Percentiles rank a stretch among this genome's conserved stretches.
phyloP scores from a whole-genome alignment of 2,888 invertebrate species.

The Lottia scabra region DNA sequence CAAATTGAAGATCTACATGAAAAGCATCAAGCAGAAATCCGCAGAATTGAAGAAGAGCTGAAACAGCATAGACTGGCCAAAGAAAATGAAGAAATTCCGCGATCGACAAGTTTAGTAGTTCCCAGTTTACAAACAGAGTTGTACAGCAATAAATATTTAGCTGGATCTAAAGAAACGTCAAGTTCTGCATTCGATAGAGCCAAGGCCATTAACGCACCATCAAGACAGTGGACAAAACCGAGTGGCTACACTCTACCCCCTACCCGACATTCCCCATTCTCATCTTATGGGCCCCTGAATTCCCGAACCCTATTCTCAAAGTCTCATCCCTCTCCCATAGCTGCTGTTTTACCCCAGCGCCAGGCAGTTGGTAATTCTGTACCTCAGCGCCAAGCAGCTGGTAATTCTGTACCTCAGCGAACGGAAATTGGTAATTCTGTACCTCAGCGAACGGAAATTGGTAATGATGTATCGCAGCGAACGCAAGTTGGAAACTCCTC shows the following conservation, averaged over 20 bases:
- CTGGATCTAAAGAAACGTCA: background rate
- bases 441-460: no score
- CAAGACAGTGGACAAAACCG: background rate
- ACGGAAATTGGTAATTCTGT: background rate
- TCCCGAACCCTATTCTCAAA: slow-evolving; percentile 11
- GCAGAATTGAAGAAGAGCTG: slow-evolving; percentile 37
- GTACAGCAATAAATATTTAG: background rate
- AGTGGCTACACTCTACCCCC: background rate
- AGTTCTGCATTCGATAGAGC: background rate
- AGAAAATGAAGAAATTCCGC: background rate
- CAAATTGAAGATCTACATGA: slow-evolving; percentile 43
- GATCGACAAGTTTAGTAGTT: background rate
- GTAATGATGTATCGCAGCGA: slow-evolving; percentile 14
- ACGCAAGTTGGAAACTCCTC: background rate
- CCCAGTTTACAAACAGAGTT: background rate
- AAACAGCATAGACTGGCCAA: slow-evolving; percentile 15
- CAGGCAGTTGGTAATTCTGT: background rate
- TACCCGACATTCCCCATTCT: background rate
- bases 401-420: slow-evolving; percentile 9
- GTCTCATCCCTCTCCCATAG: slow-evolving; percentile 15
- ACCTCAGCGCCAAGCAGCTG: slow-evolving; percentile 4
- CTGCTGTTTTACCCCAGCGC: slow-evolving; percentile 18
- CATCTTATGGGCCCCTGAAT: background rate
- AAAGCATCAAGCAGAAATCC: slow-evolving; percentile 44
- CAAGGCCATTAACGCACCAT: background rate